Evolutionary conservation across 2,888 invertebrate genomes (phyloP), one percentile per base, ranked within the genome.

Genomic region (Nipponacmea schrenckii): DNA sequence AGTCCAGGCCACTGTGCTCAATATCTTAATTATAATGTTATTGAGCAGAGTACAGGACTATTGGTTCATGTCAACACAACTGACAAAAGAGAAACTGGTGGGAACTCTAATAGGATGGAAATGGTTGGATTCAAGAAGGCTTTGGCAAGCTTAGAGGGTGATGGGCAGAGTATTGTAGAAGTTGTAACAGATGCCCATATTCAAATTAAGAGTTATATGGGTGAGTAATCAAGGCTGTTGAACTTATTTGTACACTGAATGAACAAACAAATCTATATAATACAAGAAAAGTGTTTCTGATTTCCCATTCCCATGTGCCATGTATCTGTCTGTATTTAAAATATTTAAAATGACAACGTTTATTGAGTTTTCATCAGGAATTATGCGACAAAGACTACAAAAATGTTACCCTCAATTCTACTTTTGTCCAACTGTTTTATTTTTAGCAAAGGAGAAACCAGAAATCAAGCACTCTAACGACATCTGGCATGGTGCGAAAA

Each of bases 111-210:
- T 12, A 17, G 15, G 10, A 69, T 72, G 69, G 72, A 72, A 39
- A 64, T 62, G n/a, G 50, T 39, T 5, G 72, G 65, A 0, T 72
- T 69, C 46, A 26, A 50, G 27, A 31, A 44, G 24, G 62, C 67
- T 20, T 39, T 73, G 56, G 17, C 17, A 15, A 20, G 7, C 12
- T 17, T 74, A 1, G 10, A 24, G 15, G 50, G 2, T n/a, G 62
- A 48, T 15, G 71, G 71, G 14, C 17, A 71, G n/a, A 48, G 46
- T 17, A 46, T 74, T 8, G 39, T 27, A 45, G 74, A 74, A 46
- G 56, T 74, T 45, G 76, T 74, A 7, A 76, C 74, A 45, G 76
- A 74, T 71, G 71, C 67, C 14, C 71, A 74, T 46, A 46, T 46
- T 10, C 74, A 74, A 45, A 76, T 76, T n/a, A 24, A 50, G 44